Evolutionary conservation across 2,888 invertebrate genomes (phyloP), one percentile per base, ranked within the genome.

Genomic region (Drymonia ruficornis): DNA sequence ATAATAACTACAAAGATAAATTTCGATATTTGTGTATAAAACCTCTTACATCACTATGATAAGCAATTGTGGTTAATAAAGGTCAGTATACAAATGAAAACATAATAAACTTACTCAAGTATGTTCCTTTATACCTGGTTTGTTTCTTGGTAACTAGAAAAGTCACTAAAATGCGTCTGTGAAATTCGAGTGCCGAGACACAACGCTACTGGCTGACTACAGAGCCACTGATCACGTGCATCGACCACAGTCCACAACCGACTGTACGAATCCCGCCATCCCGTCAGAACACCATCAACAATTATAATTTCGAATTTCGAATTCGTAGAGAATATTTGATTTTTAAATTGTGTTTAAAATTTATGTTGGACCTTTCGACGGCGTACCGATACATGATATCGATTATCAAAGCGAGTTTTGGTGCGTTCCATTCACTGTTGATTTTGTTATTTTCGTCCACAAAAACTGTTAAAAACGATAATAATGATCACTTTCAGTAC

Each of bases 141-240:
- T 45, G 1, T 28, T 45, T 45, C 45, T 28, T n/a, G n/a, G n/a
- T 45, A 28, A 8, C n/a, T 28, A n/a, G n/a, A 13, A 7, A 9
- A 5, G 6, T 28, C 23, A 23, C 28, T 45, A 43, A 19, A 19
- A 19, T 40, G 16, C 16, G 43, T 43, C 40, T 18, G 19, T 19
- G 19, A 19, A 18, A 43, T 19, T 19, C 13, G 43, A 19, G 43
- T 12, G 19, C 19, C 13, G 16, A 15, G 16, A 46, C 29, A 29
- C 46, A 9, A 29, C n/a, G 18, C 31, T 1, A 23, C 31, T 23
- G 7, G 31, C 7, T 46, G 11, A 7, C 29, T 19, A 18, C 44
- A 50, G 34, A 53, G 59, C 67, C 63, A 75, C 76, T 70, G 50
- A 67, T 81, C 83, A 78, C 79, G 77, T 70, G 80, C 72, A 72